These are phyloP conservation scores for Rhyacophila brunnea DNA, from an alignment of 1,140 invertebrate species.

Conservation along the genomic window DNA sequence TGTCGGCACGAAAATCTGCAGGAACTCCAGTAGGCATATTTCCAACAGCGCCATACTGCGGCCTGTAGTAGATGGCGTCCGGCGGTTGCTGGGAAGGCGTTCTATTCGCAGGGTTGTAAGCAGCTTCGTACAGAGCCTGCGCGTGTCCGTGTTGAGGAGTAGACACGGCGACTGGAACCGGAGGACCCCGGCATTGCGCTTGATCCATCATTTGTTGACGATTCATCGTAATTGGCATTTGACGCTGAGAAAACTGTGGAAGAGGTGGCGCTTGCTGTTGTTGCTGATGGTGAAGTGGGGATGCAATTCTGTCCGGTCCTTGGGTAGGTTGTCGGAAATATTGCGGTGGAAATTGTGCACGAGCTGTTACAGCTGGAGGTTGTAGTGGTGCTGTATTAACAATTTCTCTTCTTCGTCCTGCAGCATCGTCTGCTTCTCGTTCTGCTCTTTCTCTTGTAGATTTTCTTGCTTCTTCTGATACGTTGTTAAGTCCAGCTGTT, in stretches of 20 bases:
- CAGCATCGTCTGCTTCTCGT: conserved; percentile 46
- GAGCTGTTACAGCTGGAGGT: too few relatives aligned
- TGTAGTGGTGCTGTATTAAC: conserved; percentile 13
- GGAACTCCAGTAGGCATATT: conserved; percentile 4
- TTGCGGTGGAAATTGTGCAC: too few relatives aligned
- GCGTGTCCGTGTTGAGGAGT: conserved; percentile 34
- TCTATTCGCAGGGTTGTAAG: conserved; percentile 38
- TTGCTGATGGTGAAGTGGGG: too few relatives aligned
- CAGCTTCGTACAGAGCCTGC: conserved; percentile 56
- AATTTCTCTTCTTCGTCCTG: conserved; percentile 38
- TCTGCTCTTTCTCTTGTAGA: conserved; percentile 44
- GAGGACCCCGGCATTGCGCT: conserved; percentile 37
- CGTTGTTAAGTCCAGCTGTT: conserved; percentile 61
- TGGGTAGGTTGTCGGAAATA: too few relatives aligned
- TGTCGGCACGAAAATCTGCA: conserved; percentile 22
- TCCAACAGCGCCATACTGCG: conserved; percentile 26
- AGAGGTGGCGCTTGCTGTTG: conserved; percentile 41
- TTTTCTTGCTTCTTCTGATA: conserved; percentile 61
- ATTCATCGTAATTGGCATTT: conserved; percentile 33
- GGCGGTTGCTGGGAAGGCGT: conserved; percentile 28
- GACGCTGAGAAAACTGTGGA: conserved; percentile 40
- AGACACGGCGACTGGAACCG: conserved; percentile 30
- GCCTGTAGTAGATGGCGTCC: conserved; percentile 33
- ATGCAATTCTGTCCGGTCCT: too few relatives aligned
- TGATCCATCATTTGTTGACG: conserved; percentile 45